A percentile compares a stretch with the other conserved stretches of the same genome.
Evolutionary conservation across 35 echinoderm and acorn worm genomes (phyloP).

Genomic region (Eucidaris tribuloides): DNA sequence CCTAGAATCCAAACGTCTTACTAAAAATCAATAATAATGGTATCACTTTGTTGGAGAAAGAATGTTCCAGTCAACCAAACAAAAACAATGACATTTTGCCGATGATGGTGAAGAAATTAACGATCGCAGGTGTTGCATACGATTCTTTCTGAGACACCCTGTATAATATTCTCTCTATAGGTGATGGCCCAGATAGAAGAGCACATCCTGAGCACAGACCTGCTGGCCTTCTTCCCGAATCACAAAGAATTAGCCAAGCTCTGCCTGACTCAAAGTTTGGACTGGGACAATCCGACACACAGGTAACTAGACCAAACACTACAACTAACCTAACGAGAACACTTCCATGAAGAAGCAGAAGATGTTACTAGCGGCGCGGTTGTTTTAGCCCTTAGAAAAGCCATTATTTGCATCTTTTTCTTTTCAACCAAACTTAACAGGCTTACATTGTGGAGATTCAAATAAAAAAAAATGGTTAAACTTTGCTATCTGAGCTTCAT

Average conservation of each 20-base stretch:
- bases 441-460: no score
- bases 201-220: slow-evolving; percentile 70
- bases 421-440: background rate
- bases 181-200: slow-evolving; percentile 64
- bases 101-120: background rate
- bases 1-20: background rate
- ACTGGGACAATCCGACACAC: slow-evolving; percentile 54
- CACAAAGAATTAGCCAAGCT: slow-evolving; percentile 70
- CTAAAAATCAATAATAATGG: background rate
- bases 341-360: background rate
- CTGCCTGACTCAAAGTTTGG: slow-evolving; percentile 34
- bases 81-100: background rate
- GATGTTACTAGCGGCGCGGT: background rate
- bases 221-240: slow-evolving; percentile 49
- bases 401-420: background rate
- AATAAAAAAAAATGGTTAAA: no score
- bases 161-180: background rate
- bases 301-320: slow-evolving; percentile 30
- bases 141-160: background rate
- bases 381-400: background rate
- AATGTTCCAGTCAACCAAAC: background rate
- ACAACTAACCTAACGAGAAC: no score
- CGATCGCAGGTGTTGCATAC: background rate
- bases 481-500: no score
- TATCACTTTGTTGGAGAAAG: no score